Base-by-base conservation (phyloP, 2,113 vertebrate species). In the Abramis brama region DNA sequence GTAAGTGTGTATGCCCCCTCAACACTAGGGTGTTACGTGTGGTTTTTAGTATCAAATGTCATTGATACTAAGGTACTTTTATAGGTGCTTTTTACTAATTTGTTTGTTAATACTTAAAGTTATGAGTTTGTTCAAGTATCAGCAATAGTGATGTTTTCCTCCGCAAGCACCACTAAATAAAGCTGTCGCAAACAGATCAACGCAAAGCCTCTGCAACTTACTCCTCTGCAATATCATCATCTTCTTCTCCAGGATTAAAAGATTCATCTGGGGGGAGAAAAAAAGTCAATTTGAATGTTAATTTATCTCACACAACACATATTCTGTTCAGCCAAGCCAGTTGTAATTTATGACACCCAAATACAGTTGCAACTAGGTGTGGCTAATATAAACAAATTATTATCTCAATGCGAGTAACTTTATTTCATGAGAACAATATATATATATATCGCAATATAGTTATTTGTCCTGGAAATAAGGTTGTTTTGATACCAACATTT, bases 161-260 rank as follows among this genome's bases (percentile, higher is more conserved):
- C n/a, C 5, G 33, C 36, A 43, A 25, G 59, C n/a, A 62, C 59
- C 59, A 62, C 10, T 13, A 2, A 12, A 25, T 62, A 5, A 71
- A 43, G 39, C 33, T 12, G 19, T 71, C 19, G 1, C 36, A 71
- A 12, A n/a, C 19, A 71, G 23, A 43, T 71, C 9, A 71, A 80
- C 10, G 39, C 23, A 30, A 33, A 66, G 13, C 1, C 33, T 94
- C 97, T n/a, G n/a, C n/a, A n/a, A n/a, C n/a, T 96, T 92, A 99
- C 98, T 99, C 98, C 91, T 99, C 98, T 15, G 97, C 97, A 81
- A 99, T 96, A 0, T 99, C 97, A 0, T 99, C 98, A 30, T 99
- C 98, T 89, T 99, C 98, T 83, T 99, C 97, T 43, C 96, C 98
- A 0, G 98, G 98, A 89, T 99, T 99, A 91, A 99, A 99, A 0